A percentile compares a stretch with the other conserved stretches of the same genome.
Conservation (phyloP, 2,113 vertebrate genomes). For the Gnathonemus longibarbis region DNA sequence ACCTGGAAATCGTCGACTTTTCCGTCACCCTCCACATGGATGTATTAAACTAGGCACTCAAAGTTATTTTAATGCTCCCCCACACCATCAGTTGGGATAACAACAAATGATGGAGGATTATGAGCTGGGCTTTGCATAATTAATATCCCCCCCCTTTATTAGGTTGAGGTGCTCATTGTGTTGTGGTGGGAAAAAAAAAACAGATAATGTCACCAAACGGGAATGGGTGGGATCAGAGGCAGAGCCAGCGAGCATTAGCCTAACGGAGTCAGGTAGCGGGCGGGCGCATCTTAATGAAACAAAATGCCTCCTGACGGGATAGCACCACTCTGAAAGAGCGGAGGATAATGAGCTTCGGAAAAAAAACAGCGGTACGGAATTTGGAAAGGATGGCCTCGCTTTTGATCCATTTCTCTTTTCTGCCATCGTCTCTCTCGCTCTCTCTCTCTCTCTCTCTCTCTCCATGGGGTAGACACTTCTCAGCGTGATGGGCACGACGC, state of each 20-base stretch:
- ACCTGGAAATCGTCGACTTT: background rate
- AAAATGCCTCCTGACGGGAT: constrained; percentile 12
- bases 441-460: background rate
- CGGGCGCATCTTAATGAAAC: constrained; percentile 7
- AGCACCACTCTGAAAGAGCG: background rate
- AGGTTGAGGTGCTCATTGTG: constrained; percentile 53
- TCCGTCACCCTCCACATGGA: constrained; percentile 27
- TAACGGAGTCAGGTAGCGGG: constrained; percentile 8
- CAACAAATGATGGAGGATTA: constrained; percentile 58
- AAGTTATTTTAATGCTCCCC: constrained; percentile 47
- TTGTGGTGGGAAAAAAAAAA: constrained; percentile 34
- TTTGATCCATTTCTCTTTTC: background rate
- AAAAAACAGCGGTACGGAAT: background rate
- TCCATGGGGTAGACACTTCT: background rate
- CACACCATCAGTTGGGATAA: constrained; percentile 58
- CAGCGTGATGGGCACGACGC: background rate
- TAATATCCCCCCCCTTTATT: constrained; percentile 56
- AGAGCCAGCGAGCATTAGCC: constrained; percentile 16
- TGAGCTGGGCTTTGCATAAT: constrained; percentile 58
- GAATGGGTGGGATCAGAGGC: constrained; percentile 15
- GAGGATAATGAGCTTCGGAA: background rate
- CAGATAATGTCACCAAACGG: constrained; percentile 25
- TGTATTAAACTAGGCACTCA: constrained; percentile 61
- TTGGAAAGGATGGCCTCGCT: background rate
- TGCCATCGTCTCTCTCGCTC: background rate